These are phyloP conservation scores for Eunapius fragilis DNA, from an alignment of 37 sponge, comb jelly and placozoan species.

Conservation along the genomic window DNA sequence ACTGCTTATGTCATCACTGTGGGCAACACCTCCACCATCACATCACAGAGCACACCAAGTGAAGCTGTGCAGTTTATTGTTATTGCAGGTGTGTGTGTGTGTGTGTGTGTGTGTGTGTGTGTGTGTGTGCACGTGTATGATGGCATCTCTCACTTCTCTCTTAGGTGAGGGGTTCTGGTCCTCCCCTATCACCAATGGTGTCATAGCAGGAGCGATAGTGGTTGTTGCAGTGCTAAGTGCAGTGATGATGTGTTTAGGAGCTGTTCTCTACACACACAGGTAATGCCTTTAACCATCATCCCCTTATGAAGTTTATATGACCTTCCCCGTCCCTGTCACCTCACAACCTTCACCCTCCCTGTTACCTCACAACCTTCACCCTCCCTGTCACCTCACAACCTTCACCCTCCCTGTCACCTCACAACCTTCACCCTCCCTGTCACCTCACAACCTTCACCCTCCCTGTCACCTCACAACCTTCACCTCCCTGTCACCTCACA, in stretches of 20 bases:
- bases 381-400: too few relatives aligned
- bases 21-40: neutral
- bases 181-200: neutral
- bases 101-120: neutral
- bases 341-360: neutral
- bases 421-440: neutral
- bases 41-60: neutral
- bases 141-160: neutral
- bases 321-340: neutral
- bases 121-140: neutral
- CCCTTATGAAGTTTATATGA: too few relatives aligned
- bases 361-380: too few relatives aligned
- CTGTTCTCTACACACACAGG: neutral
- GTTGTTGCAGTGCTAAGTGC: neutral
- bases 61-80: neutral
- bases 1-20: neutral
- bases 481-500: neutral
- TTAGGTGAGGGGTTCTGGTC: neutral
- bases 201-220: neutral
- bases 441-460: too few relatives aligned
- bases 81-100: neutral
- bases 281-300: neutral
- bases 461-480: too few relatives aligned
- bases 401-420: neutral
- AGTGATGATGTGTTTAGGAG: neutral